These are phyloP conservation scores for Colius striatus DNA, from an alignment of 2,113 vertebrate species.

Conservation along the genomic window DNA sequence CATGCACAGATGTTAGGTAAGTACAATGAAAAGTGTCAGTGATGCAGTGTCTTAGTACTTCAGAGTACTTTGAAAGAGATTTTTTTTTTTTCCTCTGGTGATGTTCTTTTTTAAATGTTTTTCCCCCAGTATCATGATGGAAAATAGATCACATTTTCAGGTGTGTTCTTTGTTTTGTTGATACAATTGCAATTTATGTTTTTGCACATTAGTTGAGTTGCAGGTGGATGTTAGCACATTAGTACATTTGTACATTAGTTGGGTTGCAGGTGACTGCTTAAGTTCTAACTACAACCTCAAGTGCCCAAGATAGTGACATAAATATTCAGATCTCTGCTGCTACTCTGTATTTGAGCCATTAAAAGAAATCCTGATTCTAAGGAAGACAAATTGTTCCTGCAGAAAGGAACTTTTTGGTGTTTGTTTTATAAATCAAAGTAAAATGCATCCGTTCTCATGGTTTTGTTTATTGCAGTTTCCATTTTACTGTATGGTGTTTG, in stretches of 20 bases:
- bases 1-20: slow-evolving; percentile 84
- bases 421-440: not conserved
- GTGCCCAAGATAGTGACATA: not conserved
- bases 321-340: not conserved
- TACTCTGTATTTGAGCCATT: not conserved
- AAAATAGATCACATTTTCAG: not conserved
- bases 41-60: not conserved
- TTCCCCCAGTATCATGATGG: not conserved
- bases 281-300: not conserved
- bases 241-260: not conserved
- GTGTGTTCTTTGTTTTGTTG: not conserved
- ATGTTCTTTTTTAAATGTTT: not conserved
- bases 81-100: not conserved
- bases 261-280: not conserved
- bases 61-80: not conserved
- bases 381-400: not conserved
- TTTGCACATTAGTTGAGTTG: not conserved
- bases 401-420: not conserved
- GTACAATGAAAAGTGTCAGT: slow-evolving; percentile 9
- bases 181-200: not conserved
- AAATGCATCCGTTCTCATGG: not conserved
- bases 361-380: not conserved
- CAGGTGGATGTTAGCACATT: not conserved
- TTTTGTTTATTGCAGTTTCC: not conserved
- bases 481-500: not conserved